phyloP scores from a whole-genome alignment of 2,888 invertebrate genomes.

The Polymixis flavicincta region DNA sequence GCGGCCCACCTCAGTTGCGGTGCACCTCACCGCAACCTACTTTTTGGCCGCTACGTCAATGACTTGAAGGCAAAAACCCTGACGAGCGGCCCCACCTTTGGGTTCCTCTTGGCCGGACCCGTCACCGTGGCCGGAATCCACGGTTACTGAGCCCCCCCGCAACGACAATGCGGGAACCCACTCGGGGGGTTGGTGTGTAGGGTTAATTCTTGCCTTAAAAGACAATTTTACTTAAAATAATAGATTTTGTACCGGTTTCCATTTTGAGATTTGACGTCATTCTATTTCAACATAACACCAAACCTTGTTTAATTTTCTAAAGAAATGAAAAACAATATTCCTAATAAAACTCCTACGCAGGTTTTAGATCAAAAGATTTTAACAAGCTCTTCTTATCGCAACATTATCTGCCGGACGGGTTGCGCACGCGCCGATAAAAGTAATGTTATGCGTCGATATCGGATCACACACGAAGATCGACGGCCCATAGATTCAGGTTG shows the following conservation, averaged over 20 bases:
- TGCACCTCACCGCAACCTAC: no score
- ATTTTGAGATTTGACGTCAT: no score
- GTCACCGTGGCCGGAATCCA: no score
- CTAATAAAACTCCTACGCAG: constrained; percentile 55
- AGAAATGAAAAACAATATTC: constrained; percentile 28
- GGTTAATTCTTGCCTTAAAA: background rate
- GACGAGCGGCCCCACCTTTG: no score
- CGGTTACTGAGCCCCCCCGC: no score
- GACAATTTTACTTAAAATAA: background rate
- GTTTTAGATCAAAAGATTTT: constrained; percentile 61
- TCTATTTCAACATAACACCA: constrained; percentile 1
- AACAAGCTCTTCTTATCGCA: constrained; percentile 65
- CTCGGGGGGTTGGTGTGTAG: no score
- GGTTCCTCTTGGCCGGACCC: no score
- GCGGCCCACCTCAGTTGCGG: no score
- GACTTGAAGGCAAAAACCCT: no score
- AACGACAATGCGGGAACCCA: no score
- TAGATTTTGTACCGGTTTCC: no score
- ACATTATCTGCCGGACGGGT: constrained; percentile 58
- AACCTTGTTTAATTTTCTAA: background rate
- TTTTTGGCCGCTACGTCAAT: no score
- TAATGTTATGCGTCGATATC: constrained; percentile 65
- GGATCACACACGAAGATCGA: constrained; percentile 68
- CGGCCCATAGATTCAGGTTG: constrained; percentile 5
- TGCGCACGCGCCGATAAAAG: constrained; percentile 69